Evolutionary conservation across 2,797 vertebrate species (phyloP), one percentile per base, ranked within the genome.

Genomic region (Clarias pachynema): DNA sequence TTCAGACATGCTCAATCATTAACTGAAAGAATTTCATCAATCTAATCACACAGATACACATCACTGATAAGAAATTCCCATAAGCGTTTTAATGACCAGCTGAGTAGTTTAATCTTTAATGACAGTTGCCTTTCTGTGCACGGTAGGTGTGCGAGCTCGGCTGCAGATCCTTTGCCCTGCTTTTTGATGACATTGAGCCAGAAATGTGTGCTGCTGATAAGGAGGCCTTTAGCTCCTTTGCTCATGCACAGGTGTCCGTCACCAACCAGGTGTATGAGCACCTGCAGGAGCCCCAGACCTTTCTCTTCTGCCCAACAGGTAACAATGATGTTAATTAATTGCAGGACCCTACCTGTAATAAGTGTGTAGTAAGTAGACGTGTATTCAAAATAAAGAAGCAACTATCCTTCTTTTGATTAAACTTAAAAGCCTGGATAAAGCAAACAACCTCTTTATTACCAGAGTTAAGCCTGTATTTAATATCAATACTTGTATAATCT

Each of bases 261-360:
- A 98, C 97, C 69, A 99, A 99, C 83, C 94, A 97, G 89, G 97
- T 99, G 90, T 99, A 96, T 93, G 95, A 95, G 18, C 97, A 99
- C 90, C 91, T 99, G 83, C 95, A 95, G 91, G 95, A 97, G 84
- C 97, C 97, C 0, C 95, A 97, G 88, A 96, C 93, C 83, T 99
- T 99, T 94, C 96, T 99, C 87, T 99, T 99, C 94, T 99, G 98
- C 88, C 98, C 98, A 49, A 99, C 98, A 94, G 98, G 98, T 99
- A 93, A 93, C 81, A 86, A 40, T 31, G 18, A 70, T 22, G 12
- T 1, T 16, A 10, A 2, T 20, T 53, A 31, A 57, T 31, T 37
- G 20, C 20, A 59, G 29, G 8, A 18, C 49, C 34, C 2, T 6
- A 37, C 22, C 10, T 49, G 7, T 65, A 37, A 62, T 74, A 56